phyloP scores from a whole-genome alignment of 2,797 vertebrate species.

The Novumbra hubbsi region DNA sequence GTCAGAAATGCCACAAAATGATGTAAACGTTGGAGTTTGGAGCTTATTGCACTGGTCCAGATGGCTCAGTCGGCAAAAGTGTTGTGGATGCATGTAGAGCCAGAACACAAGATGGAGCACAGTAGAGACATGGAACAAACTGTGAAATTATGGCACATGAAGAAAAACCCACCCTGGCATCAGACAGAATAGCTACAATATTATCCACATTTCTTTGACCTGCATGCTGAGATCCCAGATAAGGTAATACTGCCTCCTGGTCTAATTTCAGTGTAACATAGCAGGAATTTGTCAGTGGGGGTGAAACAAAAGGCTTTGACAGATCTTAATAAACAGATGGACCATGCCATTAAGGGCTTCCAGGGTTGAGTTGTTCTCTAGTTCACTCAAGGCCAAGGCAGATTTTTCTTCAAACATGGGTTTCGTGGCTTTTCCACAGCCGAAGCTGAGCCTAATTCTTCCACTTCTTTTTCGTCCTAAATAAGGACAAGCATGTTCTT shows the following conservation, averaged over 20 bases:
- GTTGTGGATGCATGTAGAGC: slow-evolving; percentile 71
- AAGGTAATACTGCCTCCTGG: not conserved
- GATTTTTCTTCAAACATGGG: not conserved
- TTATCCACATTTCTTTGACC: slow-evolving; percentile 41
- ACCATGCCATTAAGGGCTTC: not conserved
- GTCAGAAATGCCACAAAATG: slow-evolving; percentile 54
- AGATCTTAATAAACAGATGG: slow-evolving; percentile 16
- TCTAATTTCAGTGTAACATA: slow-evolving; percentile 16
- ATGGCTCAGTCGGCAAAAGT: slow-evolving; percentile 67
- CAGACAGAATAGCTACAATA: not conserved
- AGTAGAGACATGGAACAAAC: slow-evolving; percentile 57
- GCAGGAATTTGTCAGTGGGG: not conserved
- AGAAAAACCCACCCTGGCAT: slow-evolving; percentile 19
- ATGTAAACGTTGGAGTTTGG: slow-evolving; percentile 62
- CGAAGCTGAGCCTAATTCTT: not conserved
- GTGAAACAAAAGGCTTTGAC: slow-evolving; percentile 11
- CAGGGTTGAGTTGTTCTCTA: not conserved
- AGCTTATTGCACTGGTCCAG: slow-evolving; percentile 61
- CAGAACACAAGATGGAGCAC: slow-evolving; percentile 73
- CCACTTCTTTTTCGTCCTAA: not conserved
- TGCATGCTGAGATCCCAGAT: slow-evolving; percentile 8
- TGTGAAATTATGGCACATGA: slow-evolving; percentile 34
- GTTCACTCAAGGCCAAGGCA: not conserved
- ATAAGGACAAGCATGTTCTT: slow-evolving; percentile 18
- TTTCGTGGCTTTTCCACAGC: not conserved